These are phyloP conservation scores for Girardinus metallicus DNA, from an alignment of 2,797 vertebrate species.

Conservation along the genomic window DNA sequence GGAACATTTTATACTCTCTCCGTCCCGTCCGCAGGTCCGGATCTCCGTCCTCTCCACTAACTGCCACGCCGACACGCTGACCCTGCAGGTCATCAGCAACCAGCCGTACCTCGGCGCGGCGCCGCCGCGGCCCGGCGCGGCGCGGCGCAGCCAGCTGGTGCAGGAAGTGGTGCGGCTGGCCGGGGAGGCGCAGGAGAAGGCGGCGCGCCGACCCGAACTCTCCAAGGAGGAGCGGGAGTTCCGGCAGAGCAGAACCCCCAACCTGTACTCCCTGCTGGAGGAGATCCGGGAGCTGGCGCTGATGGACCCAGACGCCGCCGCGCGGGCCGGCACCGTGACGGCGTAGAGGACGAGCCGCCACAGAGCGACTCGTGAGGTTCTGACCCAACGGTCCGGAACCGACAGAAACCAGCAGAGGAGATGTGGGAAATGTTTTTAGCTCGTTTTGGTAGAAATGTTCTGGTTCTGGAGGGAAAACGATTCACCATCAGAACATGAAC, in stretches of 20 bases:
- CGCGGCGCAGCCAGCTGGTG: conserved; percentile 79
- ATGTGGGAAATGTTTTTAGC: background rate
- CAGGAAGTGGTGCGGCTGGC: conserved; percentile 88
- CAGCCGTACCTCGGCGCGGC: conserved; percentile 48
- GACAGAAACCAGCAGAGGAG: background rate
- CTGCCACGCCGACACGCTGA: conserved; percentile 85
- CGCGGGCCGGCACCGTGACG: conserved; percentile 35
- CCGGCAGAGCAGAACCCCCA: conserved; percentile 86
- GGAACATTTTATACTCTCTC: too few species aligned
- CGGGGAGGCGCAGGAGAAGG: conserved; percentile 82
- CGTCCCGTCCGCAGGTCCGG: conserved; percentile 80
- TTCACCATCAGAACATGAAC: background rate
- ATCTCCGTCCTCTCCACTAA: conserved; percentile 82
- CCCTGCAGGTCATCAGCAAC: conserved; percentile 86
- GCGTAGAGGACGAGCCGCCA: conserved; percentile 31
- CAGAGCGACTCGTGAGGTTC: background rate
- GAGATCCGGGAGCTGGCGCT: conserved; percentile 91
- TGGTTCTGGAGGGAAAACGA: background rate
- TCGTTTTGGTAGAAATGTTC: background rate
- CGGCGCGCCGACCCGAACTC: conserved; percentile 59
- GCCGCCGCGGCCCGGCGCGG: conserved; percentile 18
- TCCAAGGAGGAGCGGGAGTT: conserved; percentile 85
- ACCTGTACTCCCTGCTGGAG: conserved; percentile 90
- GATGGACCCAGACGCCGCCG: conserved; percentile 63
- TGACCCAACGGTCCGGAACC: background rate